These are phyloP conservation scores for Reticulitermes lucifugus DNA, from an alignment of 2,888 invertebrate species.

Conservation along the genomic window DNA sequence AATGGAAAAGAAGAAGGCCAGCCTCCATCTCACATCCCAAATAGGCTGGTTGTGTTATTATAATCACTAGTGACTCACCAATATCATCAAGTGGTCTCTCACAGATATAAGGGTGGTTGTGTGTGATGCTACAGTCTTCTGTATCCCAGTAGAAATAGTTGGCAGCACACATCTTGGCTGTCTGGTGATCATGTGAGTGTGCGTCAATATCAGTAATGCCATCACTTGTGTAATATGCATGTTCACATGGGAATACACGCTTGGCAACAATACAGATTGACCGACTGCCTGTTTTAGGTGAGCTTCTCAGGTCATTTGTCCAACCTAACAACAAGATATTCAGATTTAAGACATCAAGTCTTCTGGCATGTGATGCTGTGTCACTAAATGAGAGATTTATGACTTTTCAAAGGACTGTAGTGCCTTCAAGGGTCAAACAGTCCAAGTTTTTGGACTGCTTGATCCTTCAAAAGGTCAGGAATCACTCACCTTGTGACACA, in stretches of 20 bases:
- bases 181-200: background rate
- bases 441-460: no score
- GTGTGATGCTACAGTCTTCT: conserved; percentile 63
- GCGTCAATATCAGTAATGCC: conserved; percentile 44
- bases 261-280: conserved; percentile 61
- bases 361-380: no score
- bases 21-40: no score
- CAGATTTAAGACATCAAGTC: no score
- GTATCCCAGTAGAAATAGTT: conserved; percentile 67
- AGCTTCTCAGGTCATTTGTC: conserved; percentile 28
- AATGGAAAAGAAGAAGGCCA: no score
- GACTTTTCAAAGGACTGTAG: no score
- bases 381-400: no score
- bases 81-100: conserved; percentile 66
- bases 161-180: conserved; percentile 58
- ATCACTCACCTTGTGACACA: no score
- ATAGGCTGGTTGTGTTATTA: no score
- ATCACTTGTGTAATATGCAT: conserved; percentile 57
- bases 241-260: conserved; percentile 62
- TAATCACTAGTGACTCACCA: conserved; percentile 57
- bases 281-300: conserved; percentile 28
- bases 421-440: no score
- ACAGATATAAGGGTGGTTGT: conserved; percentile 66
- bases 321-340: conserved; percentile 37
- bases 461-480: no score